Conservation (phyloP, 2,113 vertebrate species). For the Ranitomeya variabilis region DNA sequence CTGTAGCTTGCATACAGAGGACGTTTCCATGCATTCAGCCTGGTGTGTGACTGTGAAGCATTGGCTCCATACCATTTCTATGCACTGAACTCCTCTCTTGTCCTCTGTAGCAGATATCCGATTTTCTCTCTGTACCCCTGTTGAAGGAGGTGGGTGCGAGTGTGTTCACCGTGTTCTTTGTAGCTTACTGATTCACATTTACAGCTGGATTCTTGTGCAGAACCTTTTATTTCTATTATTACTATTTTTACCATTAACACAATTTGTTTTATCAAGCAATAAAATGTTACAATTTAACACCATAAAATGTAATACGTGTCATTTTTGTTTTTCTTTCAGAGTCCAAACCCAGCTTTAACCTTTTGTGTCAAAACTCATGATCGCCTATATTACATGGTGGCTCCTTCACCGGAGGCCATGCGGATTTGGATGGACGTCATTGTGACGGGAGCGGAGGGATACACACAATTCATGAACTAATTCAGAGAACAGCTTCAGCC, state of each 20-base stretch:
- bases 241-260: neutral
- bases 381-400: slow-evolving; percentile 96
- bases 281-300: neutral
- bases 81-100: slow-evolving; percentile 48
- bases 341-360: slow-evolving; percentile 89
- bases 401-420: slow-evolving; percentile 92
- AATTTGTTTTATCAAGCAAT: neutral
- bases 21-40: neutral
- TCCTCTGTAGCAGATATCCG: slow-evolving; percentile 62
- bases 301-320: no score
- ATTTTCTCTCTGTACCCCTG: slow-evolving; percentile 62
- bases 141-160: slow-evolving; percentile 61
- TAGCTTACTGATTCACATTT: neutral
- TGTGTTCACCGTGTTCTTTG: neutral
- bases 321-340: slow-evolving; percentile 71
- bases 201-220: neutral
- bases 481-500: neutral
- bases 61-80: slow-evolving; percentile 6
- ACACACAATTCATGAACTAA: slow-evolving; percentile 95
- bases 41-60: neutral
- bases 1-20: neutral
- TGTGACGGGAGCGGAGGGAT: slow-evolving; percentile 94
- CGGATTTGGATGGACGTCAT: slow-evolving; percentile 99
- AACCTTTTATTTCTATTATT: neutral
- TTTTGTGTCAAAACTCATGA: slow-evolving; percentile 98